Percentiles rank a stretch among this genome's conserved stretches.
These are phyloP conservation scores for Erebia aethiops DNA, from an alignment of 2,888 invertebrate genomes.

Conservation along the genomic window DNA sequence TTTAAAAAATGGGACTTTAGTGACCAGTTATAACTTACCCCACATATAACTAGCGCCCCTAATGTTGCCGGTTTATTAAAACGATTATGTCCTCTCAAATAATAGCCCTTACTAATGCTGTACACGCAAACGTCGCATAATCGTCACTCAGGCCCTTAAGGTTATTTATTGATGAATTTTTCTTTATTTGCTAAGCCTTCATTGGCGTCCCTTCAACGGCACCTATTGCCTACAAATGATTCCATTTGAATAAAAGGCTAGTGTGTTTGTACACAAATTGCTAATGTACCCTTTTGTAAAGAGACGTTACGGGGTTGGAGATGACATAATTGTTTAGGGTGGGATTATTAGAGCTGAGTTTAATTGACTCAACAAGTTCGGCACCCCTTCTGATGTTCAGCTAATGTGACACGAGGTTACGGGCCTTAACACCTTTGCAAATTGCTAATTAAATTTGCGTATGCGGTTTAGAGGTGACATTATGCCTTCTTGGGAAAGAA, in stretches of 20 bases:
- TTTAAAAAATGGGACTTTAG: neutral
- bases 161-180: constrained; percentile 41
- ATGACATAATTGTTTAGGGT: constrained; percentile 75
- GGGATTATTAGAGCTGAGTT: constrained; percentile 67
- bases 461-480: neutral
- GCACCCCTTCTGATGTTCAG: constrained; percentile 58
- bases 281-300: constrained; percentile 63
- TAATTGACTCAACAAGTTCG: constrained; percentile 76
- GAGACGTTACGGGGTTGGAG: constrained; percentile 60
- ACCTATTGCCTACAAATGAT: constrained; percentile 38
- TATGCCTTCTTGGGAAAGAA: neutral
- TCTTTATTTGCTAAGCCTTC: constrained; percentile 38
- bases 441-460: constrained; percentile 19
- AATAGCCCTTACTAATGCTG: constrained; percentile 47
- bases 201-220: constrained; percentile 34
- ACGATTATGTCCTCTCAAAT: constrained; percentile 44
- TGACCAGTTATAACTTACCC: neutral
- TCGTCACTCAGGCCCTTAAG: constrained; percentile 43
- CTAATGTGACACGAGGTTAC: constrained; percentile 54
- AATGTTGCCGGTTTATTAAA: constrained; percentile 28
- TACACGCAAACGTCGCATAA: constrained; percentile 58
- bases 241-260: constrained; percentile 43
- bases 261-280: constrained; percentile 47
- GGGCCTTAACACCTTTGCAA: constrained; percentile 42
- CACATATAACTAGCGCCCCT: constrained; percentile 14